A percentile compares a stretch with the other conserved stretches of the same genome.
These are phyloP conservation scores for Monopterus albus DNA, from an alignment of 2,113 vertebrate genomes.

Conservation along the genomic window DNA sequence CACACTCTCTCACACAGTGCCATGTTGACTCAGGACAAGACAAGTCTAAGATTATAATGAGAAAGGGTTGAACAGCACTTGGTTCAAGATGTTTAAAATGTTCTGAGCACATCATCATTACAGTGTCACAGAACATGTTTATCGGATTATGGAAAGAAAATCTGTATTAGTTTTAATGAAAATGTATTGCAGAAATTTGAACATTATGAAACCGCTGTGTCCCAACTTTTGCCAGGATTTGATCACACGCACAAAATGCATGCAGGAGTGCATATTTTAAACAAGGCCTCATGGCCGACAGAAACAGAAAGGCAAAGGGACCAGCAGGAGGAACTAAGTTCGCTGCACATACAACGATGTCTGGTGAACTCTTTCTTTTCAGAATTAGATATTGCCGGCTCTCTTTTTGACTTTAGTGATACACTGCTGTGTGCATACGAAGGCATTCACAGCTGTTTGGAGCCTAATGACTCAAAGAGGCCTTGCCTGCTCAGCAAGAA, in stretches of 20 bases:
- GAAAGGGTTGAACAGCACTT: too few relatives aligned
- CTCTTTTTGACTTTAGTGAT: conserved; percentile 35
- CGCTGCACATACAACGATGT: conserved; percentile 17
- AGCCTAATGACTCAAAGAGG: conserved; percentile 62
- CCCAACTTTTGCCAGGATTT: conserved; percentile 30
- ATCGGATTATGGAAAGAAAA: conserved; percentile 15
- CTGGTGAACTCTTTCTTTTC: conserved; percentile 4
- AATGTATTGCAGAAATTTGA: conserved; percentile 19
- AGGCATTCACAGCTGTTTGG: conserved; percentile 60
- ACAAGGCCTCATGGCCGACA: conserved; percentile 23
- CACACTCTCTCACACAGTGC: background rate
- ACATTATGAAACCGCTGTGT: conserved; percentile 39
- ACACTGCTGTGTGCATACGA: conserved; percentile 48
- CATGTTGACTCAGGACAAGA: background rate
- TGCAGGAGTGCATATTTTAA: conserved; percentile 27
- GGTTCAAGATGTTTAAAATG: too few relatives aligned
- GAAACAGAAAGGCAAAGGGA: background rate
- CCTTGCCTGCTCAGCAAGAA: conserved; percentile 69
- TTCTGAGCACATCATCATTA: conserved; percentile 2
- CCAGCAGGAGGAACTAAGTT: conserved; percentile 24
- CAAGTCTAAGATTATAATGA: too few relatives aligned
- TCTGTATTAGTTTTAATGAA: conserved; percentile 21
- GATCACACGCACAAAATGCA: conserved; percentile 23
- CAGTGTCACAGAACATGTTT: too few relatives aligned
- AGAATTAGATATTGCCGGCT: conserved; percentile 47